Percentiles rank a stretch among this genome's conserved stretches.
These are phyloP conservation scores for Drymonia ruficornis DNA, from an alignment of 2,888 invertebrate genomes.

Conservation along the genomic window DNA sequence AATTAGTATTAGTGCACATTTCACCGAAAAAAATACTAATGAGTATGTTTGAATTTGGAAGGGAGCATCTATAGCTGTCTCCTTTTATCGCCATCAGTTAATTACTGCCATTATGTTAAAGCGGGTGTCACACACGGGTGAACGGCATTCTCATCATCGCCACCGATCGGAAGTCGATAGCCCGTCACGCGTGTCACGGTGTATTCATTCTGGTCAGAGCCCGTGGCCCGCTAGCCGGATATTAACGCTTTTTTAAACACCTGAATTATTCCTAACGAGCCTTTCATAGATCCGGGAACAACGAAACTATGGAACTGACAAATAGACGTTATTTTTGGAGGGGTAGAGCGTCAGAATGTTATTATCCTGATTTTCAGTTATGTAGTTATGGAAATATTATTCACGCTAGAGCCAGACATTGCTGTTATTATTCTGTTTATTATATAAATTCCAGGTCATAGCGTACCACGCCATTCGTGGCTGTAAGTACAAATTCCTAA, in stretches of 20 bases:
- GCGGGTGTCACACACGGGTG: conserved; percentile 45
- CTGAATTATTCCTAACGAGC: conserved; percentile 47
- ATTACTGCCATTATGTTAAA: conserved; percentile 32
- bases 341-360: background rate
- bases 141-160: conserved; percentile 29
- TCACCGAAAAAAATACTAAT: conserved; percentile 26
- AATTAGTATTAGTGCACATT: conserved; percentile 15
- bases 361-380: background rate
- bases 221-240: conserved; percentile 72
- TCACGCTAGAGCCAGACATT: background rate
- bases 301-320: background rate
- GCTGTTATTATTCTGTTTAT: conserved; percentile 1
- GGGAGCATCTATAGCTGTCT: conserved; percentile 28
- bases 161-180: conserved; percentile 74
- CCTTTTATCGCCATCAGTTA: conserved; percentile 29
- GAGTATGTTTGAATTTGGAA: conserved; percentile 13
- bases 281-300: conserved; percentile 23
- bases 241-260: conserved; percentile 65
- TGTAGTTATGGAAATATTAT: background rate
- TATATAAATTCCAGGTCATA: conserved; percentile 50
- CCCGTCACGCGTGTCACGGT: conserved; percentile 64
- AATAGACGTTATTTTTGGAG: background rate
- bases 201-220: conserved; percentile 58
- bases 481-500: conserved; percentile 56
- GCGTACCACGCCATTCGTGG: conserved; percentile 56